Conservation (phyloP, 2,113 vertebrate genomes). For the Phylloscopus trochilus region DNA sequence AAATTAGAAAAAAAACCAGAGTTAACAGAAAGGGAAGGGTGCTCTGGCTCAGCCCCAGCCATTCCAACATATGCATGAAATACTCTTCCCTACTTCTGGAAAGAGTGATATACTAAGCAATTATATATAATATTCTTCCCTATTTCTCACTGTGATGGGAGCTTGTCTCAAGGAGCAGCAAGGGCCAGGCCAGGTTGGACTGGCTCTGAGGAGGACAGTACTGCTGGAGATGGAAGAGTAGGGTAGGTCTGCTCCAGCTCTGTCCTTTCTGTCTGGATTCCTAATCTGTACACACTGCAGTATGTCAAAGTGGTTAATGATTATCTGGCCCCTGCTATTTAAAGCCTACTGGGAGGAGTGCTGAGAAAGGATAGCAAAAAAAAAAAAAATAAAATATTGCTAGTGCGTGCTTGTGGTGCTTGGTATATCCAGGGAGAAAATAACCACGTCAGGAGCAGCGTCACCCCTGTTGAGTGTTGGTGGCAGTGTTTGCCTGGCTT, state of each 20-base stretch:
- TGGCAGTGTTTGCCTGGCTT: background rate
- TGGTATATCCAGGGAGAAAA: background rate
- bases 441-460: background rate
- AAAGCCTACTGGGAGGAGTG: constrained; percentile 5
- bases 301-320: background rate
- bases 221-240: background rate
- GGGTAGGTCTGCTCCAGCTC: background rate
- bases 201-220: background rate
- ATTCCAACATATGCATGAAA: background rate
- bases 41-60: background rate
- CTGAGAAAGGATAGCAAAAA: background rate
- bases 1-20: background rate
- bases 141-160: background rate
- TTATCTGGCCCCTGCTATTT: constrained; percentile 23
- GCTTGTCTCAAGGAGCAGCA: background rate
- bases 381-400: background rate
- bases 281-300: background rate
- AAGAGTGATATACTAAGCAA: background rate
- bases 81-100: background rate
- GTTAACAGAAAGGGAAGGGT: background rate
- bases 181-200: background rate
- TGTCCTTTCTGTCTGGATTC: background rate
- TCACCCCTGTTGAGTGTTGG: background rate
- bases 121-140: background rate
- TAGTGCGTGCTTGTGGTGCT: background rate